phyloP scores from a whole-genome alignment of 64 coral and sea anemone genomes.

The Cladopsammia gracilis region DNA sequence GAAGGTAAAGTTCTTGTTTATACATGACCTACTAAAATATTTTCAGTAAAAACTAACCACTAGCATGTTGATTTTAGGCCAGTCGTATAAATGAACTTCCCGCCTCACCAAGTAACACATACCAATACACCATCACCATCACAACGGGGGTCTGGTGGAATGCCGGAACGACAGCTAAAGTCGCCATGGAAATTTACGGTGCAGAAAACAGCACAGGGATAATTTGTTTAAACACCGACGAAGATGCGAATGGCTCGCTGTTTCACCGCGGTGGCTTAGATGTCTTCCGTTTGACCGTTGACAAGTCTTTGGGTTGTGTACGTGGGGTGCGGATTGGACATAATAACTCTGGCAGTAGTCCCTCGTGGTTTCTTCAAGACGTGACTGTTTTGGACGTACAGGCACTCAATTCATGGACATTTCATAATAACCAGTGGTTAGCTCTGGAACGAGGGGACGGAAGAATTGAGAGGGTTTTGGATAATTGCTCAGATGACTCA shows the following conservation, averaged over 20 bases:
- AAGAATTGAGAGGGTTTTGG: not conserved
- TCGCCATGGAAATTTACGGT: conserved; percentile 3
- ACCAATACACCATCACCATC: conserved; percentile 1
- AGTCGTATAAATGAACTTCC: not conserved
- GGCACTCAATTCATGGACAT: not conserved
- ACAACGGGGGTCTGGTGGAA: conserved; percentile 18
- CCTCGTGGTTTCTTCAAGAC: conserved; percentile 29
- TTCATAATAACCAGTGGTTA: not conserved
- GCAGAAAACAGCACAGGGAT: not conserved
- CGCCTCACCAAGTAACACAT: not conserved
- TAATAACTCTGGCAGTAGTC: conserved; percentile 37
- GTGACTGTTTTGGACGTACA: not conserved
- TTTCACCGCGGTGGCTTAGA: conserved; percentile 1
- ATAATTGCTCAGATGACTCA: not conserved
- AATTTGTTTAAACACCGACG: not conserved
- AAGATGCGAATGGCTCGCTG: not conserved
- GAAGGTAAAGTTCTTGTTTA: not conserved
- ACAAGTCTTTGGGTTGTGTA: not conserved
- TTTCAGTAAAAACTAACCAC: not conserved
- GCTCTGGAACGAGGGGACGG: conserved; percentile 37
- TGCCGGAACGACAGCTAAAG: not conserved
- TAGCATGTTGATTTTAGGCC: not conserved
- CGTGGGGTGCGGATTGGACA: conserved; percentile 32
- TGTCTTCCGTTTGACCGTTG: conserved; percentile 11
- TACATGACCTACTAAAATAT: not conserved